Evolutionary conservation across 2,113 vertebrate species (phyloP).

Genomic region (Lampris megalopsis): DNA sequence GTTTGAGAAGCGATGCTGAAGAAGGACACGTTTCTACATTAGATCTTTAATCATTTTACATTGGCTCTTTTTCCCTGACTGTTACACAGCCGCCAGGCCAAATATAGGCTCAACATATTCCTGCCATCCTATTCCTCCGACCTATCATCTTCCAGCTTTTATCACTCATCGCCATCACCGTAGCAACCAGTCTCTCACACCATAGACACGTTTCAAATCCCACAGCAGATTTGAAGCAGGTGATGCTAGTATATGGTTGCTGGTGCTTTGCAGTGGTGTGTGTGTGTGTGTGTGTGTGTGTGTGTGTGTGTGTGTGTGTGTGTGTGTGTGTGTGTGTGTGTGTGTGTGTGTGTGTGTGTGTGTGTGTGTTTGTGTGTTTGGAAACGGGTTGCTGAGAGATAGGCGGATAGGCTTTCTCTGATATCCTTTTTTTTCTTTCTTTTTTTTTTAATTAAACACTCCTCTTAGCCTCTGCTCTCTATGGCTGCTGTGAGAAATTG

Average conservation of each 20-base stretch:
- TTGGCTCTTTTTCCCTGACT: not conserved
- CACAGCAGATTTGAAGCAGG: not conserved
- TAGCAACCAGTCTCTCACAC: not conserved
- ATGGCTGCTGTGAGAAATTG: not conserved
- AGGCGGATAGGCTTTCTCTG: no score
- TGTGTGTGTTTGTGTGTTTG: no score
- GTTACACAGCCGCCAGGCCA: not conserved
- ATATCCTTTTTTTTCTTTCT: not conserved
- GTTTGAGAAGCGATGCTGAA: conserved; percentile 44
- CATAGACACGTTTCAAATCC: not conserved
- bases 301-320: no score
- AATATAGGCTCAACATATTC: not conserved
- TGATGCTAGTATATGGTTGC: not conserved
- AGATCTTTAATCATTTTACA: conserved; percentile 22
- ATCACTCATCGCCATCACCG: not conserved
- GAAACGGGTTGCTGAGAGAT: no score
- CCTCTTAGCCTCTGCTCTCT: not conserved
- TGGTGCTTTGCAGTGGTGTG: no score
- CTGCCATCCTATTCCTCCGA: no score
- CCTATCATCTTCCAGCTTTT: not conserved
- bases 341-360: no score
- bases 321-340: no score
- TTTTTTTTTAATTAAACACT: not conserved
- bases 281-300: no score
- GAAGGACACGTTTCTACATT: conserved; percentile 32